Evolutionary conservation across 2,888 invertebrate genomes (phyloP), one percentile per base, ranked within the genome.

Genomic region (Dynastes tityus): DNA sequence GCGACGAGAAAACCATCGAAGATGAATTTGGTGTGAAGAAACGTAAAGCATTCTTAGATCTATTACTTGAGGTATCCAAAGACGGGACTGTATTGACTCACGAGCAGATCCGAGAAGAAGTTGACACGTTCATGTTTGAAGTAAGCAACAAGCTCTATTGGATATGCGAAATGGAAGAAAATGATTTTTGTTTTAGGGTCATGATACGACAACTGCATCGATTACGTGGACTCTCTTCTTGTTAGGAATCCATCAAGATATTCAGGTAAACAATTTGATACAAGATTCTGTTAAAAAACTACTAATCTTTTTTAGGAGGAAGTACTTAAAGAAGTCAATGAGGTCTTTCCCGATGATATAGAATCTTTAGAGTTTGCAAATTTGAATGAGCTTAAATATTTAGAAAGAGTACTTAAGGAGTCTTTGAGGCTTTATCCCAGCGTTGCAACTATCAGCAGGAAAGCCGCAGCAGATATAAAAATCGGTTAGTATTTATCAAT

Each of bases 111-210:
- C 80, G 86, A 77, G 86, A 86, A 82, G 85, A 86, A 81, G 86
- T 86, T 1, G 86, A 86, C 74, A 86, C 86, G 1, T 86, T 86
- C 76, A 86, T 86, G 85, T 86, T 86, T 81, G 86, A 85, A 81
- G 86, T 86, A 82, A 55, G 29, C 27, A 37, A n/a, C 2, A 37
- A 37, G 5, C 11, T 29, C 32, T 37, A 37, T 37, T 37, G 5
- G 32, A 37, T 37, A 32, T 4, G 32, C 4, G 32, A 32, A n/a
- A 55, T 55, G 1, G 6, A 65, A n/a, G 4, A 29, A 65, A 65
- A n/a, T 68, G 11, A 0, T 32, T 63, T n/a, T 58, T 22, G 5
- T 40, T 77, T 75, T 70, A 85, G 85, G 85, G 84, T 5, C 85
- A 85, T 78, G 84, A 85, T 76, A 85, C 85, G 11, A 85, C 84